These are phyloP conservation scores for Pedetes capensis DNA, from an alignment of 2,113 vertebrate genomes.

Conservation along the genomic window DNA sequence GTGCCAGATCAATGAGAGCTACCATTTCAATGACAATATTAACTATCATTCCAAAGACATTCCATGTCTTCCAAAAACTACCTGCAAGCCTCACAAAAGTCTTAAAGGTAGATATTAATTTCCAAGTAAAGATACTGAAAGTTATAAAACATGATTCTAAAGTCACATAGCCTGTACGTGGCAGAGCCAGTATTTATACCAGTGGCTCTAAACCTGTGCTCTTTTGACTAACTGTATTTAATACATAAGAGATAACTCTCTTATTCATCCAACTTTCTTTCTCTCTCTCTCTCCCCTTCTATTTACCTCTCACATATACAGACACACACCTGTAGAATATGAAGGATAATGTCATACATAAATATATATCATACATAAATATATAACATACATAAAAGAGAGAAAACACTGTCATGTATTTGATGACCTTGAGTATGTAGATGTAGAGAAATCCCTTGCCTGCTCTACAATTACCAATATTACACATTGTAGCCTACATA, in stretches of 20 bases:
- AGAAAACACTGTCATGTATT: neutral
- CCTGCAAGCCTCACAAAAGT: neutral
- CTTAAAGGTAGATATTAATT: neutral
- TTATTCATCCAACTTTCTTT: neutral
- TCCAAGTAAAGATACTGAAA: neutral
- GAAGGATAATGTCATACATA: neutral
- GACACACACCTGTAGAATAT: neutral
- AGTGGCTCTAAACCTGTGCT: neutral
- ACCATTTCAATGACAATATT: neutral
- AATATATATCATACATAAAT: neutral
- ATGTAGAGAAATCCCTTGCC: neutral
- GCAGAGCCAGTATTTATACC: neutral
- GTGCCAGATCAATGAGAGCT: neutral
- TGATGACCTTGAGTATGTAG: neutral
- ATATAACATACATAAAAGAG: neutral
- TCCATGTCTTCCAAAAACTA: neutral
- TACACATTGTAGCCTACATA: neutral
- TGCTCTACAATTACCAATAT: neutral
- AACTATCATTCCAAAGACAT: too few relatives aligned
- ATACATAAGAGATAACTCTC: neutral
- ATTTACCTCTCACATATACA: too few relatives aligned
- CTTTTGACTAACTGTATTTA: neutral
- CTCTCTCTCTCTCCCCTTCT: neutral
- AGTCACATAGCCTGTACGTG: neutral
- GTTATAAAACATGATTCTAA: neutral